phyloP scores from a whole-genome alignment of 2,888 invertebrate species.

The Ochlodes sylvanus region DNA sequence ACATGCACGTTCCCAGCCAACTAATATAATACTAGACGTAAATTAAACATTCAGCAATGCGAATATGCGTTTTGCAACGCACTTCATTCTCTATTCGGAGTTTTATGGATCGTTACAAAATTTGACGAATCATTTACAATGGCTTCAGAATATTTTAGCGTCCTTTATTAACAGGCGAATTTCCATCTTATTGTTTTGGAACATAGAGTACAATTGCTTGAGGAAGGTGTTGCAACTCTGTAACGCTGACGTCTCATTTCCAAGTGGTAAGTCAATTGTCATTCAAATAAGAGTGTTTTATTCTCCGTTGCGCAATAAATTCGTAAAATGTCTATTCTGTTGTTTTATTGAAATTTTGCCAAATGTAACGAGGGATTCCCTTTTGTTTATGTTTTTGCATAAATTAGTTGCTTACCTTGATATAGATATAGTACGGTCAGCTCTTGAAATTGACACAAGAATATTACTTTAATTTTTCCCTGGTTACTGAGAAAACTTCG shows the following conservation, averaged over 20 bases:
- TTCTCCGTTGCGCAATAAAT: constrained; percentile 3
- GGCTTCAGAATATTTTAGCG: constrained; percentile 8
- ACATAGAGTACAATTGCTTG: background rate
- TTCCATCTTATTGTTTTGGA: background rate
- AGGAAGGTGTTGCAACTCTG: background rate
- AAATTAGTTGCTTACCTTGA: background rate
- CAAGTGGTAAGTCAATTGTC: constrained; percentile 18
- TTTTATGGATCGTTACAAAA: constrained; percentile 44
- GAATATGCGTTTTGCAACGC: constrained; percentile 40
- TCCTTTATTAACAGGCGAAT: background rate
- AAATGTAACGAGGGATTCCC: background rate
- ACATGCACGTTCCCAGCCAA: constrained; percentile 31
- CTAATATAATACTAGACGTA: constrained; percentile 1
- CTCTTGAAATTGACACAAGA: too few species aligned
- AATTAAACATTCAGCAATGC: constrained; percentile 15
- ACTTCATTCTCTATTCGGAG: constrained; percentile 35
- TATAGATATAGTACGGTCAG: too few species aligned
- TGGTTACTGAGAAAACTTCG: too few species aligned
- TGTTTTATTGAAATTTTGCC: constrained; percentile 2
- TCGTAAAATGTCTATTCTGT: background rate
- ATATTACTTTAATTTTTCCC: too few species aligned
- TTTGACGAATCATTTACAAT: constrained; percentile 36
- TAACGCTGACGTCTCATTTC: constrained; percentile 11
- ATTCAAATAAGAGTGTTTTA: constrained; percentile 17
- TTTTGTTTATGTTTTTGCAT: background rate